These are phyloP conservation scores for Trichosurus vulpecula DNA, from an alignment of 2,797 vertebrate species.

Conservation along the genomic window DNA sequence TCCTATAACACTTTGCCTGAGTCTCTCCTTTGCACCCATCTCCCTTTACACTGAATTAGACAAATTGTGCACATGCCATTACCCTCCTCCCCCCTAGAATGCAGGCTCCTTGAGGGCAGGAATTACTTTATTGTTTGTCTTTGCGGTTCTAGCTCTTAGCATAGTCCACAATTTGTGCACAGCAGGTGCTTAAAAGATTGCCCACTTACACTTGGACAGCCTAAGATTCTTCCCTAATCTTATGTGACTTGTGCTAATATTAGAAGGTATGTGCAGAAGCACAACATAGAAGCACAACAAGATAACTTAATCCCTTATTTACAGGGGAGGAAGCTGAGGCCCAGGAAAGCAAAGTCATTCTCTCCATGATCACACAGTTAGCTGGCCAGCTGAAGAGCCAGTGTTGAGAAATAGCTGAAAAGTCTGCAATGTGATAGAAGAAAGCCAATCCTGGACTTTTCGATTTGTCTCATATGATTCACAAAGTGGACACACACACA, in stretches of 20 bases:
- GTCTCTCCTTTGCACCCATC: background rate
- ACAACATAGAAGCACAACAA: background rate
- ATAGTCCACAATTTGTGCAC: background rate
- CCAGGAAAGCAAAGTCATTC: background rate
- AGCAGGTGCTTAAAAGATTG: background rate
- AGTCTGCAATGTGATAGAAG: constrained; percentile 8
- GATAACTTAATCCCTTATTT: background rate
- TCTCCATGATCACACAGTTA: background rate
- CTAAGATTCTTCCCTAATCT: background rate
- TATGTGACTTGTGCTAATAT: constrained; percentile 34
- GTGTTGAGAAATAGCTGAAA: constrained; percentile 26
- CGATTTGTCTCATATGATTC: constrained; percentile 17
- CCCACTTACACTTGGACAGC: background rate
- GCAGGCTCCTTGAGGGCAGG: background rate
- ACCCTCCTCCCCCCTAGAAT: no score
- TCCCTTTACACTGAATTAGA: background rate
- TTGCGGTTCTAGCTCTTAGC: background rate
- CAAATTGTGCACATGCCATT: background rate
- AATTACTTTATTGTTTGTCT: background rate
- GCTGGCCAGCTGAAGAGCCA: background rate
- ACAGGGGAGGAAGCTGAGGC: background rate
- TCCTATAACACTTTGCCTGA: background rate
- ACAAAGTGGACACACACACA: background rate
- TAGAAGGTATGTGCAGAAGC: no score
- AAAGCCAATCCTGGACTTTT: background rate